Base-by-base conservation (phyloP, 2,113 vertebrate species). In the Oxygymnocypris stewartii region DNA sequence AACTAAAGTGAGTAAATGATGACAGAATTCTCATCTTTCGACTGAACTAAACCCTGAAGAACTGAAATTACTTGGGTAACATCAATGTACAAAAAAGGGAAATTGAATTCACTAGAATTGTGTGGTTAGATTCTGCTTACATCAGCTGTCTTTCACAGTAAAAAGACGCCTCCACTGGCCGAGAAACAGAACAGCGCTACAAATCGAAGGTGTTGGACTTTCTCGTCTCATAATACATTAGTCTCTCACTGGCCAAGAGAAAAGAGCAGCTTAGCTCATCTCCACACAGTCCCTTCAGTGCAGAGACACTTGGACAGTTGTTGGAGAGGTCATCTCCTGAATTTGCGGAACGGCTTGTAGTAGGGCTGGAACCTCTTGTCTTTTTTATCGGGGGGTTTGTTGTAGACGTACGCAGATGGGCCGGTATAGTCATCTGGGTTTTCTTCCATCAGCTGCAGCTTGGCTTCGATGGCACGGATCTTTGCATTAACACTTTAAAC, bases 391-490 rank as follows among this genome's bases (percentile, higher is more conserved):
- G 96, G 95, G 0, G 98, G 96, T 84, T 98, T 99, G 94, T 99
- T 98, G 94, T 99, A 97, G 71, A 97, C 94, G 88, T 99, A 98
- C 25, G 97, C 93, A 0, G 97, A 96, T 0, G 97, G 96, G 20
- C 96, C 96, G 0, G 96, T 92, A 79, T 96, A 96, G 86, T 97
- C 96, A 0, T 99, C 98, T 4, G 97, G 97, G 80, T 99, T 98
- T 90, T 99, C 97, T 54, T 98, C 97, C 98, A 99, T 99, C 98
- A 99, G 99, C 93, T 99, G 98, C 90, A 99, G 96, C 94, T 99
- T 99, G 86, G 98, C 97, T 93, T 99, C 98, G 54, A 99, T 99
- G 90, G 97, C 98, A 85, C 98, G 97, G 88, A 99, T 99, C 92
- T 99, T 99, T 12, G 97, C 97, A 85, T 96, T 99, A 85, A 97